Evolutionary conservation across 2,113 vertebrate species (phyloP).

Genomic region (Onychorhynchus coronatus): DNA sequence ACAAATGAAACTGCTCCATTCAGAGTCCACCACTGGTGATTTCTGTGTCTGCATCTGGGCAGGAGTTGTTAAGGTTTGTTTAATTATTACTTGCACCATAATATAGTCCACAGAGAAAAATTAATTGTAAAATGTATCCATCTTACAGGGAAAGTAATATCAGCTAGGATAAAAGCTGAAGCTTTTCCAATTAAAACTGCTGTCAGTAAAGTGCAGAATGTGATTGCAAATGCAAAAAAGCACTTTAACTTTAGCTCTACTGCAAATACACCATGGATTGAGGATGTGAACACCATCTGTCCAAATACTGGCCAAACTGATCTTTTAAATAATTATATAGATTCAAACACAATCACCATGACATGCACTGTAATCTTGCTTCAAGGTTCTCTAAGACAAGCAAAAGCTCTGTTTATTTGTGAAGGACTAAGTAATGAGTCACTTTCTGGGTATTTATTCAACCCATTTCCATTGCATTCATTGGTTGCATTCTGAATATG

Average conservation of each 20-base stretch:
- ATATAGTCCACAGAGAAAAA: constrained; percentile 49
- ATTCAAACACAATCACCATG: neutral
- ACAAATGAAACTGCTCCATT: neutral
- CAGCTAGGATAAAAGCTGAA: constrained; percentile 29
- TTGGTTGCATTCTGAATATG: neutral
- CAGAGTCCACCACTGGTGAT: neutral
- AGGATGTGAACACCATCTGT: constrained; percentile 53
- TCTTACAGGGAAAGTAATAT: constrained; percentile 42
- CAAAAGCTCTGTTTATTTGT: neutral
- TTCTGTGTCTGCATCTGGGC: constrained; percentile 5
- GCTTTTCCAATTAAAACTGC: constrained; percentile 58
- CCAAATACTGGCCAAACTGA: constrained; percentile 25
- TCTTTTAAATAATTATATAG: constrained; percentile 46
- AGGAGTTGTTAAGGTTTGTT: constrained; percentile 40
- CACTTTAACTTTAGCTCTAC: constrained; percentile 56
- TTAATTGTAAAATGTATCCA: constrained; percentile 58
- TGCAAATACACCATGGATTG: constrained; percentile 58
- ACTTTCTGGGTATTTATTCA: neutral
- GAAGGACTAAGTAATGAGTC: neutral
- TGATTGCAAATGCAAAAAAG: constrained; percentile 55
- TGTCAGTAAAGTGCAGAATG: constrained; percentile 57
- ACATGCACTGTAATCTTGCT: neutral
- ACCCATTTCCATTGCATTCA: neutral
- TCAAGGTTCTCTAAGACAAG: constrained; percentile 29
- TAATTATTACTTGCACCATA: constrained; percentile 49